phyloP scores from a whole-genome alignment of 2,113 vertebrate species.

The Cygnus buccinator region DNA sequence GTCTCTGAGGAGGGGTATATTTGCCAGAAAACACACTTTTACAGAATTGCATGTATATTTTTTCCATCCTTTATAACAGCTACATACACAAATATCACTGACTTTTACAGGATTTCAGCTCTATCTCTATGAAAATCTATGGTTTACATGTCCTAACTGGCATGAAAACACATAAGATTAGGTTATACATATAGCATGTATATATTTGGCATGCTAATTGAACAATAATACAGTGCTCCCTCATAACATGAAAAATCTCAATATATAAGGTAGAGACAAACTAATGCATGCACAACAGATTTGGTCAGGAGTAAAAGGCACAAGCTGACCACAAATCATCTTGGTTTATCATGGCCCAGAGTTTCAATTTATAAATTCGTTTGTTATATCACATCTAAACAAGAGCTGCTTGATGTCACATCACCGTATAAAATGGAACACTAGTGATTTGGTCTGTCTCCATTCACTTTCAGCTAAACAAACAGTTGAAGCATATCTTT shows the following conservation, averaged over 20 bases:
- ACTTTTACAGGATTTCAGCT: not conserved
- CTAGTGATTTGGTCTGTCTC: not conserved
- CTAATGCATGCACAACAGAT: accelerated
- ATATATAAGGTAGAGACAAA: not conserved
- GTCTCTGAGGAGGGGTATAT: not conserved
- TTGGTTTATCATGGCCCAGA: not conserved
- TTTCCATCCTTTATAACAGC: not conserved
- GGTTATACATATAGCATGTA: not conserved
- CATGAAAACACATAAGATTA: not conserved
- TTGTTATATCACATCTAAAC: not conserved
- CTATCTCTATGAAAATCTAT: not conserved
- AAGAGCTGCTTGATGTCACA: not conserved
- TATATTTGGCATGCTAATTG: not conserved
- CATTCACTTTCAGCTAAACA: not conserved
- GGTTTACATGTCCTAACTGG: not conserved
- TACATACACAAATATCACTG: not conserved
- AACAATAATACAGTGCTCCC: not conserved
- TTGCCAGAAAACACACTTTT: not conserved
- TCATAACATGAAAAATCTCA: not conserved
- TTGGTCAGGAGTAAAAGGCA: not conserved
- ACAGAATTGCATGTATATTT: not conserved
- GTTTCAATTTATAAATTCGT: not conserved
- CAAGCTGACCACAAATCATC: not conserved
- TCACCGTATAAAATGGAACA: not conserved
- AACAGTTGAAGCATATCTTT: not conserved